A percentile compares a stretch with the other conserved stretches of the same genome.
Conservation (phyloP, 2,888 invertebrate species). For the Pristionchus maxplancki region DNA sequence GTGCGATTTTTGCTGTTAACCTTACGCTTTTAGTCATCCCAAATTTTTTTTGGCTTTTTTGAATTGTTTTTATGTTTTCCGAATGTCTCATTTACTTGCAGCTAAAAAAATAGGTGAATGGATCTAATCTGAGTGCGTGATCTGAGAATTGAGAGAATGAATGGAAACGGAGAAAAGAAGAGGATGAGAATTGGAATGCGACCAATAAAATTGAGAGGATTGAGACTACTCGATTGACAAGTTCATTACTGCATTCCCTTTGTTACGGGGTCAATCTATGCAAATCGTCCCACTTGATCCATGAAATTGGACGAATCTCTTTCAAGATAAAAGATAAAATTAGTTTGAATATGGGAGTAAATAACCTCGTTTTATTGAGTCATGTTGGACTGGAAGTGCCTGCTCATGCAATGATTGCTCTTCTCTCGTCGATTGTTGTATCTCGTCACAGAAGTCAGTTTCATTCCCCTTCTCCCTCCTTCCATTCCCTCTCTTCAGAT, state of each 20-base stretch:
- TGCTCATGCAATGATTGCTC: conserved; percentile 38
- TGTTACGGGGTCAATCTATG: neutral
- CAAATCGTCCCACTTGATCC: neutral
- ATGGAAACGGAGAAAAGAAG: neutral
- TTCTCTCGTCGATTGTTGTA: conserved; percentile 38
- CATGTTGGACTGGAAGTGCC: conserved; percentile 36
- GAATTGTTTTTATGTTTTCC: neutral
- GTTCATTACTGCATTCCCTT: conserved; percentile 27
- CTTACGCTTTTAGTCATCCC: no score
- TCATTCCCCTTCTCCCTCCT: neutral
- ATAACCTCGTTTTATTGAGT: no score
- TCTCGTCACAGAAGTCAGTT: conserved; percentile 23
- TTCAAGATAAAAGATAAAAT: no score
- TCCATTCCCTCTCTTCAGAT: no score
- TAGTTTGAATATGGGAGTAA: no score
- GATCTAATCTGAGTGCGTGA: neutral
- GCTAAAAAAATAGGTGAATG: conserved; percentile 20
- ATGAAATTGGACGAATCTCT: no score
- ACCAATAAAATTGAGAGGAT: neutral
- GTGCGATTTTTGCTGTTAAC: no score
- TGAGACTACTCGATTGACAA: neutral
- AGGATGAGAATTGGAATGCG: conserved; percentile 30
- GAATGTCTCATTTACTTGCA: neutral
- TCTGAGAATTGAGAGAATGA: neutral
- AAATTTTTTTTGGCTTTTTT: neutral